Base-by-base conservation (phyloP, 2,888 invertebrate genomes). In the Trichopria drosophilae region DNA sequence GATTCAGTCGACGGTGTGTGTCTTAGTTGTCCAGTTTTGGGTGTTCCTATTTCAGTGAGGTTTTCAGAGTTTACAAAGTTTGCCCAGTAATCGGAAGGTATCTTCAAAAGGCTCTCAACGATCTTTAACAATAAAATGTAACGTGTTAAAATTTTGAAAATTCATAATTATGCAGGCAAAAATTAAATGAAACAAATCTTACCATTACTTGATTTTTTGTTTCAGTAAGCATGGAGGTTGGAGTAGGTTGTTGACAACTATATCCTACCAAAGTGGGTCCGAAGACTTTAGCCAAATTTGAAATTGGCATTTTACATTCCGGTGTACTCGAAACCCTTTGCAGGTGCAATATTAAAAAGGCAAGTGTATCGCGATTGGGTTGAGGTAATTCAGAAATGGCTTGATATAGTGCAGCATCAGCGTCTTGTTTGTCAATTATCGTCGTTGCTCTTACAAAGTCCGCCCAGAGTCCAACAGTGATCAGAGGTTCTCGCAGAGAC, bases 201-300 rank as follows among this genome's bases (percentile, higher is more conserved):
- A 88, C 87, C 56, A 80, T 80, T 53, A 82, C 82, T 80, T 92
- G 91, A 62, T 86, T 86, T 39, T 83, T 82, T 0, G 90, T 90
- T 68, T 93, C 91, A 1, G 81, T 82, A 56, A 90, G 83, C 77
- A 93, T 85, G 40, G 84, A 84, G 4, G 82, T 81, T 13, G 85
- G 82, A 59, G 85, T 83, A 1, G 87, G 86, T 70, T 90, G 86
- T 0, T 81, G 77, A 1, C 84, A 84, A 10, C 90, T 90, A 69
- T 90, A 93, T 0, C 97, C 97, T 16, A 98, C 88, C 41, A 98
- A 82, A 1, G 95, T 96, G 2, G 97, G 97, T 0, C 91, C 97
- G 76, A 98, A 94, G 22, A 97, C 85, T 70, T 88, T 88, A 1
- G 95, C 86, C 63, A 99, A 79, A 78, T 95, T 97, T 58, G 84